phyloP scores from a whole-genome alignment of 2,113 vertebrate species.

The Mastomys natalensis region DNA sequence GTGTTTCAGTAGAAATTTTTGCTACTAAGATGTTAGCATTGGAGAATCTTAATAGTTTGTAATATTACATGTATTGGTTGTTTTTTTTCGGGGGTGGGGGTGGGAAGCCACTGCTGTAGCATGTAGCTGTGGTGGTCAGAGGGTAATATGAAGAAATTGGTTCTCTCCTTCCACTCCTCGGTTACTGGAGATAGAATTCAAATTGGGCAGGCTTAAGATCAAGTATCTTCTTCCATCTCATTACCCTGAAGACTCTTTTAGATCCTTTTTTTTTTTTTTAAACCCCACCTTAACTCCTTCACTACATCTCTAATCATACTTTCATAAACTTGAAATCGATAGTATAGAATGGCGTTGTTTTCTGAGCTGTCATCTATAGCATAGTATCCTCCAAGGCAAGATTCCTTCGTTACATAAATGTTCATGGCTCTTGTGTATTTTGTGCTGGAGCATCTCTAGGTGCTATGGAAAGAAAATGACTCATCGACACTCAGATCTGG shows the following conservation, averaged over 20 bases:
- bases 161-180: neutral
- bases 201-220: neutral
- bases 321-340: neutral
- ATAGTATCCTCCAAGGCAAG: neutral
- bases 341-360: neutral
- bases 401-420: slow-evolving; percentile 1
- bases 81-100: neutral
- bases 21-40: neutral
- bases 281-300: neutral
- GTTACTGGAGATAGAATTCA: neutral
- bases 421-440: slow-evolving; percentile 18
- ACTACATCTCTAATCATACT: neutral
- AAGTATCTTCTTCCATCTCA: neutral
- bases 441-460: neutral
- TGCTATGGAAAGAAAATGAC: neutral
- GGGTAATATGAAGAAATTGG: no score
- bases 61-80: neutral
- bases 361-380: neutral
- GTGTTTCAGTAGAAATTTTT: neutral
- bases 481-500: neutral
- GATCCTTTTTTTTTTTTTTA: neutral
- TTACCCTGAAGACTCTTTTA: neutral
- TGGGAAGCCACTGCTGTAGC: no score
- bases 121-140: neutral
- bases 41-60: neutral